Conservation (phyloP, 2,888 invertebrate species). For the Agrochola lychnidis region DNA sequence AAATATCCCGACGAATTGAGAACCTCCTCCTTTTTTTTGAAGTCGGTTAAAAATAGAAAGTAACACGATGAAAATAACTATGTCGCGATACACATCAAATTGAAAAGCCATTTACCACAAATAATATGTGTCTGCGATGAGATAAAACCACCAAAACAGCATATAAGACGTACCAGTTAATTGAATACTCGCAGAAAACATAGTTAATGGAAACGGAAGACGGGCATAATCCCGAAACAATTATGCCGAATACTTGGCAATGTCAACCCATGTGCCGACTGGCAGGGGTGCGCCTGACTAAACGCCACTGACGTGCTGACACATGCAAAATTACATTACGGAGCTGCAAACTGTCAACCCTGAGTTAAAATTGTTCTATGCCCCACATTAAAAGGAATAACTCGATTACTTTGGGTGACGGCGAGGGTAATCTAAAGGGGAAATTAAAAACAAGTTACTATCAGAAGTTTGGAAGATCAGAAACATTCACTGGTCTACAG, state of each 20-base stretch:
- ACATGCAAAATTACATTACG: constrained; percentile 82
- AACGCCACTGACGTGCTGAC: constrained; percentile 79
- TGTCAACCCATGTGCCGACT: constrained; percentile 54
- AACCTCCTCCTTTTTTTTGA: too few species aligned
- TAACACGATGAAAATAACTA: neutral
- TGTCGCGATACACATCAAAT: neutral
- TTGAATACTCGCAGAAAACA: constrained; percentile 29
- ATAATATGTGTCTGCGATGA: neutral
- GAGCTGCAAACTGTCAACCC: constrained; percentile 59
- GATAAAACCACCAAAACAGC: neutral
- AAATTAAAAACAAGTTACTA: constrained; percentile 38
- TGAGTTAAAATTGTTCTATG: constrained; percentile 59
- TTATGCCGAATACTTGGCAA: constrained; percentile 64
- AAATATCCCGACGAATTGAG: too few species aligned
- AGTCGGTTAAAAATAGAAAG: too few species aligned
- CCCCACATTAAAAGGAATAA: constrained; percentile 54
- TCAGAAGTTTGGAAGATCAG: neutral
- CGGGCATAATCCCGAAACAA: constrained; percentile 63
- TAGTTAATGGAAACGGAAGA: constrained; percentile 35
- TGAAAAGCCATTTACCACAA: neutral
- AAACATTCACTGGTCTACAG: neutral
- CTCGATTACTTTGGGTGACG: constrained; percentile 42
- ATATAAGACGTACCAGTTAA: constrained; percentile 2
- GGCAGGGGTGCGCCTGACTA: constrained; percentile 69
- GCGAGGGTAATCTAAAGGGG: constrained; percentile 35